A percentile compares a stretch with the other conserved stretches of the same genome.
phyloP scores from a whole-genome alignment of 2,113 vertebrate genomes.

The Trichechus manatus region DNA sequence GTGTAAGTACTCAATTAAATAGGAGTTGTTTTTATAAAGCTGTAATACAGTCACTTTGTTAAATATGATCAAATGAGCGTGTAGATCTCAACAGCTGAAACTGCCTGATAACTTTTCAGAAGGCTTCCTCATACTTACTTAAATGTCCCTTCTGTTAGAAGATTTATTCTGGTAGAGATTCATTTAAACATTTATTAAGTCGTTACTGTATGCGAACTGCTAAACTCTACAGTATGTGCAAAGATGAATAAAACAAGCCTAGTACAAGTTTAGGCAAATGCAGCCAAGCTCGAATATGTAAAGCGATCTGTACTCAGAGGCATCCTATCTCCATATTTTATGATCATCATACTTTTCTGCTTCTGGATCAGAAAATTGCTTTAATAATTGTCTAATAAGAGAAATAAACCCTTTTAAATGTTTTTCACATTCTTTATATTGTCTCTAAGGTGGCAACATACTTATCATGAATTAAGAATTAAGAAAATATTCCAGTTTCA shows the following conservation, averaged over 20 bases:
- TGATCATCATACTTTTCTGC: constrained; percentile 21
- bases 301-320: neutral
- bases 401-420: neutral
- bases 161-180: neutral
- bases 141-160: neutral
- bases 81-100: neutral
- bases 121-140: constrained; percentile 1
- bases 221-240: neutral
- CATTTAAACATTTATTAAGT: constrained; percentile 9
- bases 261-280: neutral
- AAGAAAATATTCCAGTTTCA: neutral
- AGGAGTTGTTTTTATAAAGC: neutral
- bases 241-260: constrained; percentile 4
- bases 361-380: constrained; percentile 28
- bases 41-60: neutral
- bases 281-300: neutral
- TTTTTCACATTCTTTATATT: neutral
- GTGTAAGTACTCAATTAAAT: neutral
- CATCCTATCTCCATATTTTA: neutral
- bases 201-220: neutral
- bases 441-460: neutral
- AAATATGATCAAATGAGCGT: neutral
- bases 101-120: constrained; percentile 5
- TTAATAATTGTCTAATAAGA: constrained; percentile 37
- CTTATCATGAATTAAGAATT: neutral